These are phyloP conservation scores for Anas platyrhynchos DNA, from an alignment of 2,113 vertebrate species.

Conservation along the genomic window DNA sequence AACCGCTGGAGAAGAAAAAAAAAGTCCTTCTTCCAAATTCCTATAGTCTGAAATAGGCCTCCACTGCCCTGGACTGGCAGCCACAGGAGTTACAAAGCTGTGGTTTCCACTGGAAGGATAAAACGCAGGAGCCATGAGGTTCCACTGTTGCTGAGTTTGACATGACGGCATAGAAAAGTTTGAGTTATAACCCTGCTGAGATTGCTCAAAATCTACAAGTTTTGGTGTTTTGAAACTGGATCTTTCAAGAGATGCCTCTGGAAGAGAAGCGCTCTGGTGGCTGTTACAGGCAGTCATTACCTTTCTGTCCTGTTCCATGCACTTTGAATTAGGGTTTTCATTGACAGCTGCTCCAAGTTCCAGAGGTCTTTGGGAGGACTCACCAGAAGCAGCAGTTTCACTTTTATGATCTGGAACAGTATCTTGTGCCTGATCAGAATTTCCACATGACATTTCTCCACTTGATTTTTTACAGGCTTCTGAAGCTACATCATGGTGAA, in stretches of 20 bases:
- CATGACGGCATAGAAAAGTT: constrained; percentile 4
- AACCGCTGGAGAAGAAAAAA: constrained; percentile 59
- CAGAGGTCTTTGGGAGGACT: not conserved
- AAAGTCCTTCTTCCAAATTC: constrained; percentile 53
- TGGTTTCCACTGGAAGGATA: constrained; percentile 74
- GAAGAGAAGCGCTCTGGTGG: constrained; percentile 8
- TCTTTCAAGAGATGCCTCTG: constrained; percentile 37
- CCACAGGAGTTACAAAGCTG: constrained; percentile 87
- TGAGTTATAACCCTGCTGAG: constrained; percentile 27
- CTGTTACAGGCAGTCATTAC: not conserved
- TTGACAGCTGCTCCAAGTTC: not conserved
- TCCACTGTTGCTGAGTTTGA: constrained; percentile 77
- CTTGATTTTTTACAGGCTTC: not conserved
- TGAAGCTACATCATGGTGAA: not conserved
- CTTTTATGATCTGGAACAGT: constrained; percentile 3
- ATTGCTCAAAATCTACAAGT: constrained; percentile 34
- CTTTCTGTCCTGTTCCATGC: not conserved
- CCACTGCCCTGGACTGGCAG: constrained; percentile 76
- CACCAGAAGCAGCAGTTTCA: not conserved
- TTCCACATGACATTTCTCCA: not conserved
- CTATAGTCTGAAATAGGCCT: constrained; percentile 30
- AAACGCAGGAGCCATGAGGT: constrained; percentile 82
- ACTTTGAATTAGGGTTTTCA: constrained; percentile 22
- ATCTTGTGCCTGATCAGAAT: constrained; percentile 21
- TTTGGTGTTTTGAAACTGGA: constrained; percentile 47